phyloP scores from a whole-genome alignment of 2,797 vertebrate species.

The Phoxinus dragarum region DNA sequence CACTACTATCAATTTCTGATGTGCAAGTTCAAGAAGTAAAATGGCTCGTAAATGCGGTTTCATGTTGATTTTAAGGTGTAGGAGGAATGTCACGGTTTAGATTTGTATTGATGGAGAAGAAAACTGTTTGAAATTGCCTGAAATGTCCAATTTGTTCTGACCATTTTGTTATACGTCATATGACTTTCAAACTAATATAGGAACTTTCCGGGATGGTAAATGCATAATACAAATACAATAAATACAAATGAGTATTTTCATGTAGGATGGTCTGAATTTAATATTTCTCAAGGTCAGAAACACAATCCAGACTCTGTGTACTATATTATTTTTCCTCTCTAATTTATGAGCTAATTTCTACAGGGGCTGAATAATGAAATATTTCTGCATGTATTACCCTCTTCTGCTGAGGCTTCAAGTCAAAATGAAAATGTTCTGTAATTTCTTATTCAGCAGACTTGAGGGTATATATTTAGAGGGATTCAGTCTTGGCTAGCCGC shows the following conservation, averaged over 20 bases:
- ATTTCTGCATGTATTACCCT: conserved; percentile 42
- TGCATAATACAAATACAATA: conserved; percentile 20
- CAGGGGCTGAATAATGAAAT: conserved; percentile 45
- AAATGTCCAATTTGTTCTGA: background rate
- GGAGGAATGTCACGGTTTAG: background rate
- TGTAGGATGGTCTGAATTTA: conserved; percentile 1
- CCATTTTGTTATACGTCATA: background rate
- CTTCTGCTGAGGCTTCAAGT: conserved; percentile 40
- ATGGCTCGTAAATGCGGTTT: background rate
- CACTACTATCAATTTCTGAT: background rate
- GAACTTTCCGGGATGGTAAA: background rate
- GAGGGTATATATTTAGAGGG: conserved; percentile 41
- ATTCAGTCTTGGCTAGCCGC: conserved; percentile 32
- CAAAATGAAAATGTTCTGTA: conserved; percentile 49
- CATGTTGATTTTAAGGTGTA: background rate
- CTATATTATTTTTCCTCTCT: conserved; percentile 26
- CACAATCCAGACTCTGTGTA: conserved; percentile 2
- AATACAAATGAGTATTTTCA: background rate
- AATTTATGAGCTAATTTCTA: conserved; percentile 44
- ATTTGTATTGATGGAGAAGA: background rate
- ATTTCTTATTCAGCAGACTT: conserved; percentile 46
- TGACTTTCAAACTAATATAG: background rate
- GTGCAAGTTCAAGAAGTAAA: background rate
- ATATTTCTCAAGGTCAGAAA: conserved; percentile 32
- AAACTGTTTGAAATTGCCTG: background rate